A percentile compares a stretch with the other conserved stretches of the same genome.
Evolutionary conservation across 2,113 vertebrate species (phyloP).

Genomic region (Clarias magur): DNA sequence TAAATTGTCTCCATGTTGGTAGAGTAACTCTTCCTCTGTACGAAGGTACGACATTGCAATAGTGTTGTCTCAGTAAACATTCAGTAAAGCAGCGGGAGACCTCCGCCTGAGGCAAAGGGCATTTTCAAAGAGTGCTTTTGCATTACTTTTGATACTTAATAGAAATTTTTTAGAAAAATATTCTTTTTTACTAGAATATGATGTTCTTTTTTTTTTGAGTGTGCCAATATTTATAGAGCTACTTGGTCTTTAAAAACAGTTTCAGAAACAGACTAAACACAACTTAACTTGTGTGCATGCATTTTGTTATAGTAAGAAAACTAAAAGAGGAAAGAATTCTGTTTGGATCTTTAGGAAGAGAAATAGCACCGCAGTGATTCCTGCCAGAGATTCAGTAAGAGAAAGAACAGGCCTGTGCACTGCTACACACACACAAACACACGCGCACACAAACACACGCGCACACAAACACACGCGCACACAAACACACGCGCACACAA

Average conservation of each 20-base stretch:
- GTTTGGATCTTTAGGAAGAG: background rate
- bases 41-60: no score
- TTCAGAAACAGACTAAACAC: background rate
- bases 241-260: background rate
- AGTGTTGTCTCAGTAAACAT: no score
- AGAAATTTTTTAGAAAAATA: no score
- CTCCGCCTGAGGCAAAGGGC: no score
- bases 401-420: background rate
- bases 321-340: background rate
- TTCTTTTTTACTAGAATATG: no score
- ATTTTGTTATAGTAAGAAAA: background rate
- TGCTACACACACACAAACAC: no score
- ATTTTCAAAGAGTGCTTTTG: no score
- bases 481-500: background rate
- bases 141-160: no score
- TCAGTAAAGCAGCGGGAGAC: no score
- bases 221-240: background rate
- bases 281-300: background rate
- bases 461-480: background rate
- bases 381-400: slow-evolving; percentile 1
- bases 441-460: background rate
- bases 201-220: background rate
- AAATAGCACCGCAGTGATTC: background rate
- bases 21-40: no score
- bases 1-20: no score